Evolutionary conservation across 2,797 vertebrate species (phyloP).

Genomic region (Cyclura pinguis): DNA sequence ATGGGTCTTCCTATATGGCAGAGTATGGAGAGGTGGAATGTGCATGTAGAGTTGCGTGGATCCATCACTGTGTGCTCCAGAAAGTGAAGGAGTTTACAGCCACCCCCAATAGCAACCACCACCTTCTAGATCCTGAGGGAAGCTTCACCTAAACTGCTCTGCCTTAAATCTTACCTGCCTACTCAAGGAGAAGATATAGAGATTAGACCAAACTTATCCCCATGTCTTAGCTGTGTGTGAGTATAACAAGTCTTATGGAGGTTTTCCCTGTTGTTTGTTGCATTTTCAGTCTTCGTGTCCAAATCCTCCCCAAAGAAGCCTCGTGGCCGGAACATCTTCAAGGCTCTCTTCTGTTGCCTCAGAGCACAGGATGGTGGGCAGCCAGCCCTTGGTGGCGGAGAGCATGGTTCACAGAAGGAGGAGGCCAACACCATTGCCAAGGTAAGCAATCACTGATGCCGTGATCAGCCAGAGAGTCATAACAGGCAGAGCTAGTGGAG

Average conservation of each 20-base stretch:
- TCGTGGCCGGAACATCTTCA: conserved; percentile 89
- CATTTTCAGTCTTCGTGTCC: conserved; percentile 86
- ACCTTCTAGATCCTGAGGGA: not conserved
- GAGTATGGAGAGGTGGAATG: not conserved
- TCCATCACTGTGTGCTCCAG: too few relatives aligned
- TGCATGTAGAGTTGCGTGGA: not conserved
- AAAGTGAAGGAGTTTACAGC: not conserved
- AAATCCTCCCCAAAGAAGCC: conserved; percentile 88
- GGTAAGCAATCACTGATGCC: conserved; percentile 75
- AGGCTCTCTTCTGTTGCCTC: conserved; percentile 91
- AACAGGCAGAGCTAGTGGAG: not conserved
- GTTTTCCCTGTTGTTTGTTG: conserved; percentile 16
- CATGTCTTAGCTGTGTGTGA: not conserved
- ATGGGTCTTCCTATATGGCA: not conserved
- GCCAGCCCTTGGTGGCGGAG: conserved; percentile 81
- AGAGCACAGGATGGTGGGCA: conserved; percentile 87
- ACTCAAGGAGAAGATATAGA: too few relatives aligned
- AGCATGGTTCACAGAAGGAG: conserved; percentile 85
- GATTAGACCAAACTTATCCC: not conserved
- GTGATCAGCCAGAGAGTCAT: not conserved
- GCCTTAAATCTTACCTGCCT: not conserved
- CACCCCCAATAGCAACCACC: not conserved
- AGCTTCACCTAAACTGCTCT: not conserved
- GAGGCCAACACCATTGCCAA: conserved; percentile 89
- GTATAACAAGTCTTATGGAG: not conserved